Percentiles rank a stretch among this genome's conserved stretches.
These are phyloP conservation scores for Gallinago paraguaiae DNA, from an alignment of 2,113 vertebrate species.

Conservation along the genomic window DNA sequence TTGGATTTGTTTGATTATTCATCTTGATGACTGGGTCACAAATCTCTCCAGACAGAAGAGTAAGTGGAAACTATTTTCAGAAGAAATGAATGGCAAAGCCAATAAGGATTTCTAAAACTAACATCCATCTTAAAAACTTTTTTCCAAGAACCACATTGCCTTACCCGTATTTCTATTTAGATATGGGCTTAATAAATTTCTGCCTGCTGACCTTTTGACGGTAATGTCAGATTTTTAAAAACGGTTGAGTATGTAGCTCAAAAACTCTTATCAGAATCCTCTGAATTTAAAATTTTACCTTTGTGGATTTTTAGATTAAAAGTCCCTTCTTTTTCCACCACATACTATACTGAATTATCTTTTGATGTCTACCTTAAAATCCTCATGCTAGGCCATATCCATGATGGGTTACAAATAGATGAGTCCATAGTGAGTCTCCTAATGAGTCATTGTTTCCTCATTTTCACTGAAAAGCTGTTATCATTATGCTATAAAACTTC, in stretches of 20 bases:
- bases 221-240: neutral
- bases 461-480: neutral
- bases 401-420: neutral
- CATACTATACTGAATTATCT: neutral
- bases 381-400: neutral
- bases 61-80: neutral
- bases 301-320: neutral
- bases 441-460: neutral
- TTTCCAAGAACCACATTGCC: neutral
- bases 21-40: rapidly evolving
- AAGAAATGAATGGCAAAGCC: neutral
- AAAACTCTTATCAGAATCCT: neutral
- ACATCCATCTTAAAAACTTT: neutral
- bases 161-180: neutral
- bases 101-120: neutral
- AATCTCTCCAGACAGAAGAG: neutral
- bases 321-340: neutral
- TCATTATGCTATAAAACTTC: neutral
- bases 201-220: neutral
- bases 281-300: neutral
- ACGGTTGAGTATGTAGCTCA: neutral
- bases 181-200: neutral
- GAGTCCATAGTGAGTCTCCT: neutral
- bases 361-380: neutral
- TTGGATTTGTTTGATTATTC: neutral